Evolutionary conservation across 37 sponge, comb jelly and placozoan species (phyloP).

Genomic region (Geodia barretti): DNA sequence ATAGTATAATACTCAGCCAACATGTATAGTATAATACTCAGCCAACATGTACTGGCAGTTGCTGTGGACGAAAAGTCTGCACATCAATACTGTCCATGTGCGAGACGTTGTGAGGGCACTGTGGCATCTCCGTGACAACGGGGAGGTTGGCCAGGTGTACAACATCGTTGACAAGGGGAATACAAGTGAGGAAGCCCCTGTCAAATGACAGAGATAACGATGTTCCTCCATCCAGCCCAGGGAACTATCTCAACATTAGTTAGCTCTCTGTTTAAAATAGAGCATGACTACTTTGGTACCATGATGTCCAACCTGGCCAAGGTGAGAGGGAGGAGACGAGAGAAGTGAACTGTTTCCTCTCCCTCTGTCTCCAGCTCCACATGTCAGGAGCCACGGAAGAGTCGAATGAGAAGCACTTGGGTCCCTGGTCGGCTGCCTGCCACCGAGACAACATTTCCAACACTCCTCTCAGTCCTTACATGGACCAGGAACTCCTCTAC

Average conservation of each 20-base stretch:
- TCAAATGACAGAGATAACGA: not conserved
- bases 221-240: constrained; percentile 22
- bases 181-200: constrained; percentile 59
- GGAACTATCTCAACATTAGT: constrained; percentile 69
- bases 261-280: constrained; percentile 75
- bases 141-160: constrained; percentile 71
- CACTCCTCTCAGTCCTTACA: constrained; percentile 95
- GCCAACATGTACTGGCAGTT: constrained; percentile 44
- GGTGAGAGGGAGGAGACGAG: constrained; percentile 49
- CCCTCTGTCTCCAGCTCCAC: constrained; percentile 31
- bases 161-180: constrained; percentile 93
- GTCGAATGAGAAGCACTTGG: constrained; percentile 98
- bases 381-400: constrained; percentile 78
- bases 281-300: constrained; percentile 88
- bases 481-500: constrained; percentile 86
- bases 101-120: constrained; percentile 85
- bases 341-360: not conserved
- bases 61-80: constrained; percentile 93
- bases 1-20: too few species aligned
- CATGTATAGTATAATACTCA: too few species aligned
- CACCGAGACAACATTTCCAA: constrained; percentile 60
- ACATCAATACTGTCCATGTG: constrained; percentile 96
- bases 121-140: constrained; percentile 71
- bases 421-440: constrained; percentile 95
- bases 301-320: constrained; percentile 87